Percentiles rank a stretch among this genome's conserved stretches.
Conservation (phyloP, 2,888 invertebrate genomes). For the Pseudococcus longispinus region DNA sequence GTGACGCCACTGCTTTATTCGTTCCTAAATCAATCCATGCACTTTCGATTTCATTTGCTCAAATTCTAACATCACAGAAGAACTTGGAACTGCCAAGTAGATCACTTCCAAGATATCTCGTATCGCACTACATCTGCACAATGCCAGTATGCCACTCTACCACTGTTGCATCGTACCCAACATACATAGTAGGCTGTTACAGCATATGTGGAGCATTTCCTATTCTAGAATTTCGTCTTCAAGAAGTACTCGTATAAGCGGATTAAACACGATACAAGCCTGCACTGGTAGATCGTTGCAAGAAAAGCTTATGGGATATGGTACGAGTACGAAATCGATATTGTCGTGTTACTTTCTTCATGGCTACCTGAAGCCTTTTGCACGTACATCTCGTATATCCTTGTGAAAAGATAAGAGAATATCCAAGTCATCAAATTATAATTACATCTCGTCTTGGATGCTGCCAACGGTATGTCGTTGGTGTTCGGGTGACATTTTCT, state of each 20-base stretch:
- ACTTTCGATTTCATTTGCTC: no score
- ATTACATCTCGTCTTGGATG: neutral
- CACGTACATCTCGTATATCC: neutral
- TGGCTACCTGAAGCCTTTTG: neutral
- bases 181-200: no score
- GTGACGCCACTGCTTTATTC: no score
- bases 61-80: no score
- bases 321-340: constrained; percentile 20
- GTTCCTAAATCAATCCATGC: no score
- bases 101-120: neutral
- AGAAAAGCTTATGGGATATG: neutral
- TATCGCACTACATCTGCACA: neutral
- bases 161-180: no score
- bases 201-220: neutral
- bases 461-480: neutral
- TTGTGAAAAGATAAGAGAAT: neutral
- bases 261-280: neutral
- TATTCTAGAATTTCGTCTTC: neutral
- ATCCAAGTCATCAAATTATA: constrained; percentile 30
- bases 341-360: constrained; percentile 28
- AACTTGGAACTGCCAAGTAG: no score
- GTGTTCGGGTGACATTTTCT: constrained; percentile 15
- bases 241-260: neutral
- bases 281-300: neutral
- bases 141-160: no score